Evolutionary conservation across 37 sponge, comb jelly and placozoan species (phyloP), one percentile per base, ranked within the genome.

Genomic region (Oscarella lobularis): DNA sequence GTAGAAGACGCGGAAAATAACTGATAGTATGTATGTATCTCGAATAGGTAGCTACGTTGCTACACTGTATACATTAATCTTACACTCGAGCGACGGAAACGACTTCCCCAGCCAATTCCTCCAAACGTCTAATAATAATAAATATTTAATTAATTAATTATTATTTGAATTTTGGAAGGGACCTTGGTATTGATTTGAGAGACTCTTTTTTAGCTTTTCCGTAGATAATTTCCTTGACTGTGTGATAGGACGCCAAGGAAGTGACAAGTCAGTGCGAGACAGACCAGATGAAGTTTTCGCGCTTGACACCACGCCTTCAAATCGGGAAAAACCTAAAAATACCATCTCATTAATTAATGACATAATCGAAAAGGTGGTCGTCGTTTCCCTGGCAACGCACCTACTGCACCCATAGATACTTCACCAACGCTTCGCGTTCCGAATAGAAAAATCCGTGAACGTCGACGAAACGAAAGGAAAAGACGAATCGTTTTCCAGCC

Each of bases 241-340:
- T 77, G n/a, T 79, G 33, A 60, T 90, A 90, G 98, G 98, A 40
- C 81, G 67, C 98, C 98, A 96, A 39, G 89, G 89, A 33, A 96
- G 71, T 9, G 30, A 40, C 60, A 48, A 9, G 14, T 9, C 9
- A 48, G 60, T 27, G 9, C 60, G 60, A 9, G 20, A 9, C 20
- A 9, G 20, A 48, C 60, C 60, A 48, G 20, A 20, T 48, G 60
- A 9, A 48, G 60, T 48, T 48, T 48, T 20, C 60, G 9, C 20
- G 60, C 9, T 20, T 48, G 60, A 48, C 60, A 48, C 60, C 60
- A 48, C 9, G 20, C 60, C 60, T 48, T 48, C 20, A 48, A 48
- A 48, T 48, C 60, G 60, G 60, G 60, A 20, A 48, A 48, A 48
- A 48, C 60, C 60, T 48, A 20, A 48, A 48, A 48, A 48, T 48